Percentiles rank a stretch among this genome's conserved stretches.
Conservation (phyloP, 2,113 vertebrate species). For the Tragelaphus scriptus region DNA sequence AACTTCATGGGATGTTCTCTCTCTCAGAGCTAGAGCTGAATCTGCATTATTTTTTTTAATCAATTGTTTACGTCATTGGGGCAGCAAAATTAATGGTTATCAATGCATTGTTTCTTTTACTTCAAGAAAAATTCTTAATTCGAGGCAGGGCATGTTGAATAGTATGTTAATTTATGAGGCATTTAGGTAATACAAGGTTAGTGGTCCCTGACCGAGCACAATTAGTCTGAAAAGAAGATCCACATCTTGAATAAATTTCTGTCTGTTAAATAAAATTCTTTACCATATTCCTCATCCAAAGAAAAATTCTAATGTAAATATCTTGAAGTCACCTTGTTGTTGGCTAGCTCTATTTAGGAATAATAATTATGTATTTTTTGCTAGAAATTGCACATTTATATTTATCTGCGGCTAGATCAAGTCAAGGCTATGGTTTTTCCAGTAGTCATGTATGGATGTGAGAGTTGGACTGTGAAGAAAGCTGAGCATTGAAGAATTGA, state of each 20-base stretch:
- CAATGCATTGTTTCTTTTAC: not conserved
- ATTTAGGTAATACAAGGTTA: not conserved
- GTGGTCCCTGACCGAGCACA: not conserved
- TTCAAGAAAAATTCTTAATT: not conserved
- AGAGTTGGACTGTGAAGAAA: too few species aligned
- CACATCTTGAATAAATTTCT: not conserved
- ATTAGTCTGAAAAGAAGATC: not conserved
- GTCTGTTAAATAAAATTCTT: not conserved
- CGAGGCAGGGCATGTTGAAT: not conserved
- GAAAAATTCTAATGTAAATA: not conserved
- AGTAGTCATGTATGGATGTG: too few species aligned
- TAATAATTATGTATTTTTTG: not conserved
- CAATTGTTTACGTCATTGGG: too few species aligned
- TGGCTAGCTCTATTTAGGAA: not conserved
- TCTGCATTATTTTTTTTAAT: too few species aligned
- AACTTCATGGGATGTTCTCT: too few species aligned
- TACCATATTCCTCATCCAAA: too few species aligned
- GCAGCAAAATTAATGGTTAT: not conserved
- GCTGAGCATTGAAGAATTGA: rapidly evolving
- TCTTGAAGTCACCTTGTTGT: not conserved
- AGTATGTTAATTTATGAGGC: not conserved
- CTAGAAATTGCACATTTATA: not conserved
- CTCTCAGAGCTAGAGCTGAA: too few species aligned
- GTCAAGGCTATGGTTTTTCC: too few species aligned
- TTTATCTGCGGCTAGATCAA: not conserved